Conservation (phyloP, 2,797 vertebrate genomes). For the Hydrophis major region DNA sequence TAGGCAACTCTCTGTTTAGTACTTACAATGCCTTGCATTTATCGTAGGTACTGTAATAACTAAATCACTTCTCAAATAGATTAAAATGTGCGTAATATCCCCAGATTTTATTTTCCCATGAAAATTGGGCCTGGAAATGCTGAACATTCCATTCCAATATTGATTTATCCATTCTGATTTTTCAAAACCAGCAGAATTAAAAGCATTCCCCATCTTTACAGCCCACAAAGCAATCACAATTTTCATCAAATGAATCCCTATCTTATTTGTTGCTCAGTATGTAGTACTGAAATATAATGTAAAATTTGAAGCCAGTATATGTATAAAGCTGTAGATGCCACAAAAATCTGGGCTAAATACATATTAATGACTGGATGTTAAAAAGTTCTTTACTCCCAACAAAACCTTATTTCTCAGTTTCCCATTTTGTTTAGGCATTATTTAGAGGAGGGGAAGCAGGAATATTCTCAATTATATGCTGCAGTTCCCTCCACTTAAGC, state of each 20-base stretch:
- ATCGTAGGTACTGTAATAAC: background rate
- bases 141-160: background rate
- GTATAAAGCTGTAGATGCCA: background rate
- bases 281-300: background rate
- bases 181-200: background rate
- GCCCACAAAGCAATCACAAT: background rate
- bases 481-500: background rate
- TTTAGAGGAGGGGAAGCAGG: background rate
- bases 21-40: slow-evolving; percentile 7
- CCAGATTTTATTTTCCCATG: background rate
- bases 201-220: background rate
- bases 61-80: slow-evolving; percentile 1
- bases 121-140: background rate
- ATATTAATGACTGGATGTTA: background rate
- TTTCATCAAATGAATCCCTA: background rate
- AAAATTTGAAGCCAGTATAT: background rate
- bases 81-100: background rate
- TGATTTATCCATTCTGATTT: background rate
- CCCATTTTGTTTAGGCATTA: background rate
- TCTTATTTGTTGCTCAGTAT: background rate
- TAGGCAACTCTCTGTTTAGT: slow-evolving; percentile 26
- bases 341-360: background rate
- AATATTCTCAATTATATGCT: background rate
- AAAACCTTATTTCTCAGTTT: background rate
- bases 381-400: background rate